Evolutionary conservation across 2,888 invertebrate genomes (phyloP).

Genomic region (Lordiphosa andalusiaca): DNA sequence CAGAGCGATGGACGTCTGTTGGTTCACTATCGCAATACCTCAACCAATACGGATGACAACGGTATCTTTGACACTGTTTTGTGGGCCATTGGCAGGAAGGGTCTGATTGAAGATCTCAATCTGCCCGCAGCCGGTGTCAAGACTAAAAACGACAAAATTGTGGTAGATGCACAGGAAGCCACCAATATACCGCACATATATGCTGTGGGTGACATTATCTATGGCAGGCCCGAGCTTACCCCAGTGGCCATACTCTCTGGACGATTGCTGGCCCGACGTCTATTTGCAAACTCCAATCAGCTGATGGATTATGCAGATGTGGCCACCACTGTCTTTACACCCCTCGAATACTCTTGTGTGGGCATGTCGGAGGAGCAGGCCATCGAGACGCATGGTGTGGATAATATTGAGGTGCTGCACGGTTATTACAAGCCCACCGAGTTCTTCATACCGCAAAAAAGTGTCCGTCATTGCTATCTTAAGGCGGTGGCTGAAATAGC

Average conservation of each 20-base stretch:
- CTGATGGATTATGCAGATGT: slow-evolving; percentile 91
- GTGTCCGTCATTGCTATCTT: slow-evolving; percentile 92
- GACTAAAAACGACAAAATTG: slow-evolving; percentile 85
- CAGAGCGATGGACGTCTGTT: slow-evolving; percentile 84
- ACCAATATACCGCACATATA: slow-evolving; percentile 92
- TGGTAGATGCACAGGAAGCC: slow-evolving; percentile 87
- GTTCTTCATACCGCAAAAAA: slow-evolving; percentile 94
- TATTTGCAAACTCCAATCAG: slow-evolving; percentile 83
- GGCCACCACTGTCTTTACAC: slow-evolving; percentile 97
- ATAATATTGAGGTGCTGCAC: slow-evolving; percentile 93
- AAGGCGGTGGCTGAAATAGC: slow-evolving; percentile 88
- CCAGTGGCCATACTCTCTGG: slow-evolving; percentile 97
- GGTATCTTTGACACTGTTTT: slow-evolving; percentile 91
- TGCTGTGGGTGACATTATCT: slow-evolving; percentile 95
- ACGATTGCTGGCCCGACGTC: slow-evolving; percentile 87
- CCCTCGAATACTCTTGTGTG: slow-evolving; percentile 95
- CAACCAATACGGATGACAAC: slow-evolving; percentile 79
- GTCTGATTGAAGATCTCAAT: slow-evolving; percentile 86
- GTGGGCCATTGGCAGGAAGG: slow-evolving; percentile 90
- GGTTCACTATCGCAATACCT: slow-evolving; percentile 83
- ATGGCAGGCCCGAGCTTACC: slow-evolving; percentile 93
- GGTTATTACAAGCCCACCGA: slow-evolving; percentile 96
- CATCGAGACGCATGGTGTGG: slow-evolving; percentile 84
- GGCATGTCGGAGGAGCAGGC: slow-evolving; percentile 95
- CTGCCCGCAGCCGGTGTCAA: slow-evolving; percentile 87